phyloP scores from a whole-genome alignment of 2,888 invertebrate species.

The Pachliopta kotzebuea region DNA sequence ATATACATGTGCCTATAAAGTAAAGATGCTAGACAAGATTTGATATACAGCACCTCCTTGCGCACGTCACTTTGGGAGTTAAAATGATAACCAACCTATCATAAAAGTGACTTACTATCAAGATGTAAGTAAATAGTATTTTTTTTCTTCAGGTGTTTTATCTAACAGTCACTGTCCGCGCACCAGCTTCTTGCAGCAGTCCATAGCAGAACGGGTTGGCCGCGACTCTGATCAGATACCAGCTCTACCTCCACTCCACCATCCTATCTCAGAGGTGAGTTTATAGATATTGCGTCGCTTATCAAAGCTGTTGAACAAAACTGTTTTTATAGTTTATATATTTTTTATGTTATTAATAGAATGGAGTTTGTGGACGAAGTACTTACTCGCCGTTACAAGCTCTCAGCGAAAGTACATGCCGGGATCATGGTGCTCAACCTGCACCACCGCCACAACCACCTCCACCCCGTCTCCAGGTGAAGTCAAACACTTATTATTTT shows the following conservation, averaged over 20 bases:
- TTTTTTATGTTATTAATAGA: conserved; percentile 37
- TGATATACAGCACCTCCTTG: too few relatives aligned
- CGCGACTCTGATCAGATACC: conserved; percentile 58
- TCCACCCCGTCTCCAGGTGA: conserved; percentile 47
- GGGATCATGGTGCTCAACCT: conserved; percentile 86
- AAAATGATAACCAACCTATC: too few relatives aligned
- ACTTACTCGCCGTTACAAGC: conserved; percentile 84
- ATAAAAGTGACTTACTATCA: too few relatives aligned
- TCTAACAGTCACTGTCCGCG: conserved; percentile 57
- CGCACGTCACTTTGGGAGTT: too few relatives aligned
- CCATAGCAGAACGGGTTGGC: conserved; percentile 58
- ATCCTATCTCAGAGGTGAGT: conserved; percentile 27
- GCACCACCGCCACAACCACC: conserved; percentile 73
- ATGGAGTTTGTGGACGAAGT: conserved; percentile 56
- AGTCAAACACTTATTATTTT: neutral
- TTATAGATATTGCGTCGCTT: conserved; percentile 14
- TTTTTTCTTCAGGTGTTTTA: conserved; percentile 49
- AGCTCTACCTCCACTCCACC: conserved; percentile 50
- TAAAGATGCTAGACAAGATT: too few relatives aligned
- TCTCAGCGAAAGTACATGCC: conserved; percentile 76
- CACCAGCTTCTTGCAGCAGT: conserved; percentile 55
- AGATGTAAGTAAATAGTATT: neutral
- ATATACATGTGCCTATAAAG: too few relatives aligned
- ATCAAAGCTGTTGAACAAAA: too few relatives aligned
- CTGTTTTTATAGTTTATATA: too few relatives aligned